Evolutionary conservation across 2,113 vertebrate genomes (phyloP).

Genomic region (Triplophysa siluroides): DNA sequence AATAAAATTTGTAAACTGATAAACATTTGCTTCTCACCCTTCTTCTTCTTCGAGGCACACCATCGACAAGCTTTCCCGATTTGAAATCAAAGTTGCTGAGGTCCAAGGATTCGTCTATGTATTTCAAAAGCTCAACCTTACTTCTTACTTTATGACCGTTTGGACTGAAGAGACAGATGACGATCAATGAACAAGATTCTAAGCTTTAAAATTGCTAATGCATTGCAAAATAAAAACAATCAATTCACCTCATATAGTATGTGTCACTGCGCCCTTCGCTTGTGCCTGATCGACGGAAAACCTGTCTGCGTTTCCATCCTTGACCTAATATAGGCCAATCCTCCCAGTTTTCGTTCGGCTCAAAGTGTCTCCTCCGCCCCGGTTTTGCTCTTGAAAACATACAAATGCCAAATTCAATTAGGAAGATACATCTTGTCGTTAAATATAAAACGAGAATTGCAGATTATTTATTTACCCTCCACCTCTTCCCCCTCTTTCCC

Average conservation of each 20-base stretch:
- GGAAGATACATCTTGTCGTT: too few species aligned
- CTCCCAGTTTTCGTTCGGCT: slow-evolving; percentile 77
- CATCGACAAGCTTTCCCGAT: slow-evolving; percentile 72
- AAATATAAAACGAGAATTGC: not conserved
- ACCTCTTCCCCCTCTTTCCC: slow-evolving; percentile 8
- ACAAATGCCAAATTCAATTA: not conserved
- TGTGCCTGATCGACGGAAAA: slow-evolving; percentile 80
- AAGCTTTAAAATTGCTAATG: too few species aligned
- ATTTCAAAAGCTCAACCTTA: slow-evolving; percentile 79
- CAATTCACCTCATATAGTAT: slow-evolving; percentile 83
- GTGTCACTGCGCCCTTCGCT: slow-evolving; percentile 83
- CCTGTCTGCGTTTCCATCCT: slow-evolving; percentile 86
- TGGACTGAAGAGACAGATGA: slow-evolving; percentile 68
- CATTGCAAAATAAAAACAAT: not conserved
- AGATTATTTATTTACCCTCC: slow-evolving; percentile 33
- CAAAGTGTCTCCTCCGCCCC: not conserved
- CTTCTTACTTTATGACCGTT: slow-evolving; percentile 81
- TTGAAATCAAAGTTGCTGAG: slow-evolving; percentile 83
- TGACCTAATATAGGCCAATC: slow-evolving; percentile 80
- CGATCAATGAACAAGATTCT: not conserved
- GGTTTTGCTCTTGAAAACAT: not conserved
- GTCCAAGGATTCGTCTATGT: slow-evolving; percentile 72
- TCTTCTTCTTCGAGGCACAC: slow-evolving; percentile 37
- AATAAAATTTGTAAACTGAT: not conserved
- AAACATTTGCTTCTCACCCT: slow-evolving; percentile 53